Conservation (phyloP, 2,113 vertebrate genomes). For the Festucalex cinctus region DNA sequence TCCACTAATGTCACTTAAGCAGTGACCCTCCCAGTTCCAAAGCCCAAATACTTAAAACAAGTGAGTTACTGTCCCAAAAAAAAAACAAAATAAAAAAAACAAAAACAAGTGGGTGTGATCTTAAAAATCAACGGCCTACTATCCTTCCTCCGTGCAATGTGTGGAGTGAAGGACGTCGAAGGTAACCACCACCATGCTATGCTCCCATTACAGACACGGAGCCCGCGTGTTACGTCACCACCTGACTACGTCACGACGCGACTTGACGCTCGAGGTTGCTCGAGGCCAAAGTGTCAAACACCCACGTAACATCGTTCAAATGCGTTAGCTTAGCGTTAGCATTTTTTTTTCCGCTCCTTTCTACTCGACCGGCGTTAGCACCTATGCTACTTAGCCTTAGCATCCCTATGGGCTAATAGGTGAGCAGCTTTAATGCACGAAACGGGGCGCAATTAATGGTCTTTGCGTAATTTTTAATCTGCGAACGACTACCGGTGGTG, state of each 20-base stretch:
- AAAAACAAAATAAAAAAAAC: too few relatives aligned
- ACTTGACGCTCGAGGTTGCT: neutral
- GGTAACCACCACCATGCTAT: neutral
- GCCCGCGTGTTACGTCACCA: neutral
- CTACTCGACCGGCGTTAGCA: neutral
- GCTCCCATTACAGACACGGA: neutral
- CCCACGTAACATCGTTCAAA: neutral
- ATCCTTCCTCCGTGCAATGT: neutral
- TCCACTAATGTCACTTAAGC: too few relatives aligned
- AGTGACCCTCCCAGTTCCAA: too few relatives aligned
- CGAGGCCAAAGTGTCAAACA: neutral
- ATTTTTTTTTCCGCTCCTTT: neutral
- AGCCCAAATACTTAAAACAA: too few relatives aligned
- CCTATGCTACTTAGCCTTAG: neutral
- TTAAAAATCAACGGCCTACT: neutral
- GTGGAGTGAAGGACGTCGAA: slow-evolving; percentile 45
- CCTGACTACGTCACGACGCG: neutral
- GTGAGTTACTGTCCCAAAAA: too few relatives aligned
- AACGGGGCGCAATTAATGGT: neutral
- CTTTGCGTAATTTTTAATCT: neutral
- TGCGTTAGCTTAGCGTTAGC: neutral
- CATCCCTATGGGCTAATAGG: neutral
- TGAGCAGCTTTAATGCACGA: neutral
- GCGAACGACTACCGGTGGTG: neutral
- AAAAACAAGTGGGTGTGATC: neutral